phyloP scores from a whole-genome alignment of 2,888 invertebrate genomes.

The Ochropleura plecta region DNA sequence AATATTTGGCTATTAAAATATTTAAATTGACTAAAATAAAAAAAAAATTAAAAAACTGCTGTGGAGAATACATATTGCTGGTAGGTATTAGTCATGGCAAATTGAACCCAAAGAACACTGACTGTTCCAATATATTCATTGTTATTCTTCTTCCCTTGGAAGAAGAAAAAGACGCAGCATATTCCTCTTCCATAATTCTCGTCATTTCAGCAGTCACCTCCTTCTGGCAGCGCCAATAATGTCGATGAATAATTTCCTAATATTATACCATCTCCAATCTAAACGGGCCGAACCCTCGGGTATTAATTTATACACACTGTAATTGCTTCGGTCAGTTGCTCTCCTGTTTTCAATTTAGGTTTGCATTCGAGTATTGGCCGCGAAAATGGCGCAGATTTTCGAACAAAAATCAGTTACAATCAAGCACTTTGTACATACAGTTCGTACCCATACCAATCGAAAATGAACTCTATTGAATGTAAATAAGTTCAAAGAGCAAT shows the following conservation, averaged over 20 bases:
- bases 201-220: neutral
- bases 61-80: too few relatives aligned
- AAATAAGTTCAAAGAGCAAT: slow-evolving; percentile 30
- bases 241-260: slow-evolving; percentile 27
- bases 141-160: neutral
- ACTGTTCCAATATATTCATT: neutral
- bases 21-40: neutral
- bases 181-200: neutral
- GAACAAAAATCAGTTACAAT: slow-evolving; percentile 13
- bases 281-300: slow-evolving; percentile 13
- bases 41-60: too few relatives aligned
- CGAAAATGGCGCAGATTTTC: slow-evolving; percentile 28
- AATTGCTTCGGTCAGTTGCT: slow-evolving; percentile 12
- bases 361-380: slow-evolving; percentile 37
- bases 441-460: neutral
- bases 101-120: neutral
- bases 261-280: slow-evolving; percentile 21
- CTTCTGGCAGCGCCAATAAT: neutral
- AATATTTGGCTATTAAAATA: neutral
- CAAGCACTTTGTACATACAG: slow-evolving; percentile 1
- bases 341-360: slow-evolving; percentile 37
- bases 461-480: slow-evolving; percentile 6
- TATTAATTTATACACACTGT: slow-evolving; percentile 32
- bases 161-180: too few relatives aligned
- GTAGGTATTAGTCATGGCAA: neutral